Base-by-base conservation (phyloP, 1,140 invertebrate genomes). In the Heliconius himera region DNA sequence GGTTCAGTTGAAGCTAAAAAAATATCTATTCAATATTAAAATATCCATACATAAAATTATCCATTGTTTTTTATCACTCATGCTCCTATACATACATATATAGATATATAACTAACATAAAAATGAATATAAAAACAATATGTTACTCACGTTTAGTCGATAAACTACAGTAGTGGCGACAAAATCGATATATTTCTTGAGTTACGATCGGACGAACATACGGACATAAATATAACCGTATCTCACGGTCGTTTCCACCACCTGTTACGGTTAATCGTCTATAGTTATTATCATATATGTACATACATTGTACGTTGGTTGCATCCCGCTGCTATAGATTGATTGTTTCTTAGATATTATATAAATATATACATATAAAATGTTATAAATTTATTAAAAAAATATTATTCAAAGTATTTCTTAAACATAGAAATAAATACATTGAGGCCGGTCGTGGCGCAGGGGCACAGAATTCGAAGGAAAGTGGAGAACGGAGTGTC, bases 191-290 rank as follows among this genome's bases (percentile, higher is more conserved):
- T 88, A 84, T 86, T 89, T 86, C 88, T 89, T 90, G 90, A 91
- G 88, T 91, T 90, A 91, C 85, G 89, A 83, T 70, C 84, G 84
- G 77, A 87, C 88, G 87, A 84, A 87, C 88, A 89, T 80, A 87
- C 88, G 83, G 76, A 89, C 89, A 88, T 90, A 90, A 90, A 91
- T 91, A 91, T 91, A 90, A 91, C 89, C 84, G 87, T 91, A 87
- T 88, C 86, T 91, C 89, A 82, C 83, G 79, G 82, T 84, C 84
- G 84, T 90, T 90, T 79, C 79, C 72, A 86, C 85, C 90, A 90
- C 89, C 88, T 91, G 90, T 88, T 89, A 88, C 88, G 72, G 80
- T 76, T 88, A 88, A 90, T 89, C 86, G 88, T 88, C 87, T 84
- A 83, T 73, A 80, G 82, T 85, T 83, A 84, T 85, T 85, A 87